Conservation (phyloP, 2,888 invertebrate genomes). For the Perizoma affinitatum region DNA sequence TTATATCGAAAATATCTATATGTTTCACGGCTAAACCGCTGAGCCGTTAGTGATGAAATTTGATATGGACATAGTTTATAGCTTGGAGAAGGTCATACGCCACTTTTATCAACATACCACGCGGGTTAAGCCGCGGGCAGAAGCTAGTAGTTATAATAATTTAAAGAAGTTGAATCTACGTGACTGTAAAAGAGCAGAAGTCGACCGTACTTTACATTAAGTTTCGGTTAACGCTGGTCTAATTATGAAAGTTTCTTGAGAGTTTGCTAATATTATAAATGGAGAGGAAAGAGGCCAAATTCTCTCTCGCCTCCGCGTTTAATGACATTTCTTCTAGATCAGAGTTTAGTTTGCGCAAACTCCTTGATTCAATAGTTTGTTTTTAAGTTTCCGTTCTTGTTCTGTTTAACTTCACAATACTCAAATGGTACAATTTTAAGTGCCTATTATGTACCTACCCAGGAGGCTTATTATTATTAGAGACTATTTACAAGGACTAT, state of each 20-base stretch:
- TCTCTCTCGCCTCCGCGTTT: slow-evolving; percentile 48
- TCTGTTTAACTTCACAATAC: slow-evolving; percentile 28
- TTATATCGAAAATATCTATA: too few relatives aligned
- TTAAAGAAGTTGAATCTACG: slow-evolving; percentile 60
- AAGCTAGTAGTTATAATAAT: slow-evolving; percentile 53
- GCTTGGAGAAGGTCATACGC: too few relatives aligned
- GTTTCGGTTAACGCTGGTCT: slow-evolving; percentile 68
- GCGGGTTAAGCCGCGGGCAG: slow-evolving; percentile 37
- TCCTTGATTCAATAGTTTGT: slow-evolving; percentile 40
- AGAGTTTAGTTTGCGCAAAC: slow-evolving; percentile 49
- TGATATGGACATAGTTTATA: too few relatives aligned
- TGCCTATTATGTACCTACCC: not conserved
- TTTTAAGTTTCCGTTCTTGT: slow-evolving; percentile 26
- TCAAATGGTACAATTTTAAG: slow-evolving; percentile 18
- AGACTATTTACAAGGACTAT: too few relatives aligned
- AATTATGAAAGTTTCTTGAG: slow-evolving; percentile 66
- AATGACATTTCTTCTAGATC: slow-evolving; percentile 58
- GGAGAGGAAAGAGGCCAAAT: slow-evolving; percentile 64
- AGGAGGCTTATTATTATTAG: too few relatives aligned
- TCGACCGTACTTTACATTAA: slow-evolving; percentile 68
- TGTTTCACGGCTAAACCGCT: too few relatives aligned
- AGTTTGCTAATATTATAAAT: slow-evolving; percentile 72
- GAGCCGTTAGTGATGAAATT: too few relatives aligned
- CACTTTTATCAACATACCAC: too few relatives aligned
- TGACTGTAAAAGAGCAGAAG: slow-evolving; percentile 67